A percentile compares a stretch with the other conserved stretches of the same genome.
Evolutionary conservation across 2,113 vertebrate genomes (phyloP).

Genomic region (Calidris pugnax): DNA sequence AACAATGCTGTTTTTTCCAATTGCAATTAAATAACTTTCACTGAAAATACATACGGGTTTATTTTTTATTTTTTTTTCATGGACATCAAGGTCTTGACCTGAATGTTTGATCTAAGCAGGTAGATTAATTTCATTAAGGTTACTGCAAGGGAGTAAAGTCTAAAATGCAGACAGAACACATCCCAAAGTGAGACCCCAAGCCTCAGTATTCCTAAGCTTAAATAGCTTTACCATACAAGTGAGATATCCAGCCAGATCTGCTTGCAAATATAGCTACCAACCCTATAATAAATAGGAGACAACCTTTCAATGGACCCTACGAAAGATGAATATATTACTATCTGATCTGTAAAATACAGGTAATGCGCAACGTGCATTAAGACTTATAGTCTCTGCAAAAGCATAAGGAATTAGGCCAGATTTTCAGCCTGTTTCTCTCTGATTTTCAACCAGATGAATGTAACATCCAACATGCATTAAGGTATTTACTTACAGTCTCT

Average conservation of each 20-base stretch:
- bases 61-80: neutral
- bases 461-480: neutral
- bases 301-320: neutral
- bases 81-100: neutral
- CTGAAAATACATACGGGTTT: neutral
- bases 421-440: neutral
- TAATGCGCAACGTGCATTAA: neutral
- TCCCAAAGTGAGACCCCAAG: rapidly evolving
- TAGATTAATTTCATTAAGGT: neutral
- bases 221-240: neutral
- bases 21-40: neutral
- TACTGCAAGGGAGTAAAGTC: neutral
- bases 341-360: too few relatives aligned
- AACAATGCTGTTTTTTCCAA: neutral
- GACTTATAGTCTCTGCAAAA: neutral
- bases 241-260: neutral
- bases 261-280: neutral
- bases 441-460: neutral
- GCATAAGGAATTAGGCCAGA: neutral
- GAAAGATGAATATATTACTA: neutral
- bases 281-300: neutral
- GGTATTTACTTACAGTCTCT: neutral
- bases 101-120: neutral
- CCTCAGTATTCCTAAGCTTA: neutral
- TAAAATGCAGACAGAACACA: neutral